phyloP scores from a whole-genome alignment of 2,113 vertebrate genomes.

The Addax nasomaculatus region DNA sequence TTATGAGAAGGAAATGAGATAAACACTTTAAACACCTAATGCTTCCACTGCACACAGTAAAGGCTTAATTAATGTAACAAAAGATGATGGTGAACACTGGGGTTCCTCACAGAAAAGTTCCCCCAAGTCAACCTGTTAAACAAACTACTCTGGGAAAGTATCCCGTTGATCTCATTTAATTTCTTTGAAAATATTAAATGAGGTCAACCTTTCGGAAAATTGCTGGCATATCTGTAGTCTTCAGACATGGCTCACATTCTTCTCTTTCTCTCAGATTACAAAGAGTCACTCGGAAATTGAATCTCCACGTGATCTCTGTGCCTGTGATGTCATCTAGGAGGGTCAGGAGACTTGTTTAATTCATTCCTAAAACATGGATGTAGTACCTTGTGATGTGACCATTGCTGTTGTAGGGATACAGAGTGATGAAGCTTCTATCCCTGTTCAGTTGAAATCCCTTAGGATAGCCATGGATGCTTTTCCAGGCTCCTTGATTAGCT shows the following conservation, averaged over 20 bases:
- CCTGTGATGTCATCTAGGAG: not conserved
- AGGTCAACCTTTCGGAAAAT: not conserved
- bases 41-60: not conserved
- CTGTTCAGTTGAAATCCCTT: not conserved
- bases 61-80: not conserved
- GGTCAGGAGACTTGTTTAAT: not conserved
- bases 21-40: not conserved
- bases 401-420: not conserved
- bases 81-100: not conserved
- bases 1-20: not conserved
- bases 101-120: not conserved
- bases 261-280: not conserved
- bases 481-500: not conserved
- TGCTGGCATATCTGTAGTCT: not conserved
- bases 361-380: not conserved
- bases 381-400: not conserved
- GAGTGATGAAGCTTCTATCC: not conserved
- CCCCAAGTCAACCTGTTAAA: not conserved
- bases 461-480: not conserved
- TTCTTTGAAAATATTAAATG: not conserved
- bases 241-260: not conserved
- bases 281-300: not conserved
- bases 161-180: not conserved
- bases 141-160: not conserved
- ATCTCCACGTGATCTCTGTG: not conserved